Base-by-base conservation (phyloP, 1,140 invertebrate genomes). In the Zaprionus camerounensis region DNA sequence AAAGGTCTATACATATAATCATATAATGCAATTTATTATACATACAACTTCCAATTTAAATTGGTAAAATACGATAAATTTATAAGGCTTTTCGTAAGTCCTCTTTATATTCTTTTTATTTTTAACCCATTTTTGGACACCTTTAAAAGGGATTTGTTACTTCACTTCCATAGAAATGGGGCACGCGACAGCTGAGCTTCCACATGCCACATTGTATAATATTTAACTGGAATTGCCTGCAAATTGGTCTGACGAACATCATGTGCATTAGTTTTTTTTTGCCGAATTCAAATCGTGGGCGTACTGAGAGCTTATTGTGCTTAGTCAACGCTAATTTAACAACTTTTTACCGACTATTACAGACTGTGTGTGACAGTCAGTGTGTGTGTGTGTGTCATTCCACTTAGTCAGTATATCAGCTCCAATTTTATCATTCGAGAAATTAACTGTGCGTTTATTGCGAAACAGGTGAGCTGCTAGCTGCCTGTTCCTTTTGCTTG, bases 311-410 rank as follows among this genome's bases (percentile, higher is more conserved):
- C 36, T 28, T 56, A 24, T 67, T 76, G 41, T 63, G 46, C 41
- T 66, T 72, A 38, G 49, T 59, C 51, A 44, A 56, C 41, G 46
- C 56, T 87, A 88, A 87, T 88, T 83, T 88, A 87, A 59, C 68
- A 70, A 70, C 71, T 79, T 85, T 71, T 79, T 85, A 71, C 41
- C 15, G 59, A n/a, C 36, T 46, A 46, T 51, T 72, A 53, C 38
- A 28, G 38, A 22, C 36, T 53, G 34, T 38, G 31, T 22, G 7
- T 5, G 44, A 28, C 53, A 22, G 38, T 53, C 17, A 36, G 49
- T 26, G 31, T 15, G 13, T 15, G 15, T 36, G 49, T 66, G 22
- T 49, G 7, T 22, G 15, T 28, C n/a, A 28, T 2, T 62, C 22
- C 59, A 62, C 72, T 70, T 74, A 56, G 26, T 49, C 22, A 41